Base-by-base conservation (phyloP, 2,797 vertebrate genomes). In the Eleutherodactylus coqui region DNA sequence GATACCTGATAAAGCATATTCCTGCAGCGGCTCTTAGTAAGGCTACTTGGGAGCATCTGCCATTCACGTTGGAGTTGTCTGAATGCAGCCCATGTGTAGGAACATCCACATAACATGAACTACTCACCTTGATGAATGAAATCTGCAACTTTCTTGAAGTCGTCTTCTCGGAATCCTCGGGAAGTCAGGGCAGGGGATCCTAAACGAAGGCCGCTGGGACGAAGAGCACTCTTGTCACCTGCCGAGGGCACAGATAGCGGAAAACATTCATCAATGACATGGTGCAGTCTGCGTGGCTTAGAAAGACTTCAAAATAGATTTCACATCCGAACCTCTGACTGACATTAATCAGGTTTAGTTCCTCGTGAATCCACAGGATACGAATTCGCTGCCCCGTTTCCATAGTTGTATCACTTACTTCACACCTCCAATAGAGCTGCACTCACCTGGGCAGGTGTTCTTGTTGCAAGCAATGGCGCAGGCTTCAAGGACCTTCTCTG, bases 401-500 rank as follows among this genome's bases (percentile, higher is more conserved):
- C n/a, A n/a, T n/a, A n/a, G n/a, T n/a, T 24, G 11, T 4, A 38
- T 9, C n/a, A 1, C 41, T 11, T 13, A 70, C 16, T 13, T 11
- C 1, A n/a, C 1, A 1, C 53, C 53, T 34, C 29, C n/a, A n/a
- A n/a, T n/a, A n/a, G n/a, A n/a, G n/a, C n/a, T 24, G 38, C 0
- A 21, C 92, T 92, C 89, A 99, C 98, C 98, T 77, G 98, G 97
- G 62, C 98, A 99, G 0, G 97, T 98, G 92, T 99, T 99, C 92
- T 99, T 99, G 91, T 99, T 99, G 91, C 98, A 99, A 53, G 97
- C 96, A 0, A 99, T 96, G 72, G 97, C 94, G 88, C 97, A 98
- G 75, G 96, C 94, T 91, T 99, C 98, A 87, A 99, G 93, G 76
- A 99, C 97, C 84, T 97, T 97, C 92, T 99, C 98, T 0, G 97